Evolutionary conservation across 2,888 invertebrate genomes (phyloP), one percentile per base, ranked within the genome.

Genomic region (Meliscaeva auricollis): DNA sequence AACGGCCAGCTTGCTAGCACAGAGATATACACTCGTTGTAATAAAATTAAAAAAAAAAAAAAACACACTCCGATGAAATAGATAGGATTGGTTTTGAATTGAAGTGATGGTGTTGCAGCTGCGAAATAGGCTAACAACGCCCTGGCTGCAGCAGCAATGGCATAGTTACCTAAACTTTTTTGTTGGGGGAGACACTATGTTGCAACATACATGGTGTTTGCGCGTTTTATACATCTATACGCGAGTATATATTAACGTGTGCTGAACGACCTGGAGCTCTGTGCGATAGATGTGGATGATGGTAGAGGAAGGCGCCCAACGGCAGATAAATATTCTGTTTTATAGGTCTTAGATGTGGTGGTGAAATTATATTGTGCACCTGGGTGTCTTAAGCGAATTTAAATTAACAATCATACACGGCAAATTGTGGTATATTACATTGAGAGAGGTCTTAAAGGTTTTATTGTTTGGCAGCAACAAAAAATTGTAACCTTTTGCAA

Each of bases 61-160:
- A 38, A 11, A 38, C 11, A 58, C 77, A 82, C 64, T 26, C 82
- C 82, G 87, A 82, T 82, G 77, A 70, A 78, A 74, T 69, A 82
- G 82, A 87, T 87, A 82, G 87, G 87, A 87, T 87, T 78, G 77
- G 77, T 77, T 87, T 35, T 56, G 74, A 82, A 74, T 73, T 66
- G 78, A 82, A 70, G 87, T 64, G 82, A 82, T 87, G 82, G 87
- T 87, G 82, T 82, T 87, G 87, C 87, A 87, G 87, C 87, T 87
- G 87, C 87, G 76, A 87, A 82, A 87, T 87, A 74, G 87, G 77
- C 70, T 74, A 82, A 69, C 78, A 82, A 80, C 87, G 87, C 87
- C 87, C 82, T 87, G 78, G 44, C 74, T 81, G 81, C 69, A 81
- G 81, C 69, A 81, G 81, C 69, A 81, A 64, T 77, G 81, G 76